Conservation (phyloP, 2,113 vertebrate species). For the Perca fluviatilis region DNA sequence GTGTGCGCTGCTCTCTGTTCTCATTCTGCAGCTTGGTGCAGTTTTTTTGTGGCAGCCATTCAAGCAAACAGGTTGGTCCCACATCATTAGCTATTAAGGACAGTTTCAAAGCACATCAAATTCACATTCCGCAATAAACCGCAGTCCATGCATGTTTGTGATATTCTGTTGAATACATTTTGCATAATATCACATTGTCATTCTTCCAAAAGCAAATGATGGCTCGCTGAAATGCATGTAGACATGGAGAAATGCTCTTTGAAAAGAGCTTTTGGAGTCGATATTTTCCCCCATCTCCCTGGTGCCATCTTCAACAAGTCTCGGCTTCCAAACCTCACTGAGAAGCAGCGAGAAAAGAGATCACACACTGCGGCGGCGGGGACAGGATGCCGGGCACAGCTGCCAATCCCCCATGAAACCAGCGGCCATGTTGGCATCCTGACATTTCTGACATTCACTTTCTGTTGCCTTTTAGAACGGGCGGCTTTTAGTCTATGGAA, state of each 20-base stretch:
- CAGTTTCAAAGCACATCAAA: conserved; percentile 49
- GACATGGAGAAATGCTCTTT: conserved; percentile 4
- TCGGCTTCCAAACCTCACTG: conserved; percentile 7
- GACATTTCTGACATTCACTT: conserved; percentile 31
- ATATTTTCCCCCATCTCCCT: not conserved
- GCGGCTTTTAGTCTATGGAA: conserved; percentile 18
- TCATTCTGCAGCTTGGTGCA: conserved; percentile 8
- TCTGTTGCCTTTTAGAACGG: conserved; percentile 40
- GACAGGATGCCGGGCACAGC: conserved; percentile 17
- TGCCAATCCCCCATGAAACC: conserved; percentile 36
- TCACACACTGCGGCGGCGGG: not conserved
- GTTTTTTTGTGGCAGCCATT: conserved; percentile 20
- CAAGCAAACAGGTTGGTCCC: conserved; percentile 39
- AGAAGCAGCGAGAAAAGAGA: not conserved
- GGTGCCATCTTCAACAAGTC: not conserved
- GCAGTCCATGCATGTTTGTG: conserved; percentile 45
- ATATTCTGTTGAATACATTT: conserved; percentile 45
- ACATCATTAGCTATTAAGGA: conserved; percentile 51
- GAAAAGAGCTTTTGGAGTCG: conserved; percentile 19
- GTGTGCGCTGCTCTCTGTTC: conserved; percentile 3
- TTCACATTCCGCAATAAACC: conserved; percentile 32
- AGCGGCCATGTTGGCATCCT: conserved; percentile 12
- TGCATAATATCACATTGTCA: conserved; percentile 42
- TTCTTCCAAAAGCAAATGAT: conserved; percentile 50
- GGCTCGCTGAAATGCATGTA: conserved; percentile 27